phyloP scores from a whole-genome alignment of 1,140 invertebrate species.

The Elymnias hypermnestra region DNA sequence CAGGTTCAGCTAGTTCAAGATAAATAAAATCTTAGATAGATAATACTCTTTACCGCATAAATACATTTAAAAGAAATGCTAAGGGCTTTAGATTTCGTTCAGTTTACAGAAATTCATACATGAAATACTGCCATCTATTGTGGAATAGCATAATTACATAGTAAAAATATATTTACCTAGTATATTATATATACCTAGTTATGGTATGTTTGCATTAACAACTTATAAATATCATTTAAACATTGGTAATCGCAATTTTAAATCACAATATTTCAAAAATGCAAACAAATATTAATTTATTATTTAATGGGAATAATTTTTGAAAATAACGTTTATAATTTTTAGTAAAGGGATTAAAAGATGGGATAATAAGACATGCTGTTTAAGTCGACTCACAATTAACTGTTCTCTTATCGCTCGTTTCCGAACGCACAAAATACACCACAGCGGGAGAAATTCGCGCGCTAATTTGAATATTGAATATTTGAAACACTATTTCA shows the following conservation, averaged over 20 bases:
- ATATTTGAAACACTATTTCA: slow-evolving; percentile 20
- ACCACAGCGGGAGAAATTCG: slow-evolving; percentile 29
- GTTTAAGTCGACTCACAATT: slow-evolving; percentile 33
- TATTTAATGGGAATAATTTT: no score
- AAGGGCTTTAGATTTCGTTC: no score
- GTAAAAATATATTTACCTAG: no score
- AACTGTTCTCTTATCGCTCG: slow-evolving; percentile 20
- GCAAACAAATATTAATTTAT: no score
- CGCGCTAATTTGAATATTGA: slow-evolving; percentile 46
- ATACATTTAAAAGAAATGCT: no score
- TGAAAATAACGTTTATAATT: no score
- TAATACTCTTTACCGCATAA: no score
- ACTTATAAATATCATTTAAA: background rate
- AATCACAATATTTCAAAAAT: background rate
- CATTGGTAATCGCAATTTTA: background rate
- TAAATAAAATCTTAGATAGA: no score
- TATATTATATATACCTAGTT: no score
- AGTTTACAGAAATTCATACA: background rate
- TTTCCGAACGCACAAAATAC: slow-evolving; percentile 39
- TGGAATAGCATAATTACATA: slow-evolving; percentile 30
- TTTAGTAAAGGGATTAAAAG: background rate
- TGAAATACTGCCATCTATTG: slow-evolving; percentile 36
- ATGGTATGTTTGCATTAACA: no score
- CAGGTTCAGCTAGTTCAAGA: no score
- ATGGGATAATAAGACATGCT: slow-evolving; percentile 8